Conservation (phyloP, 2,113 vertebrate species). For the Gymnobelideus leadbeateri region DNA sequence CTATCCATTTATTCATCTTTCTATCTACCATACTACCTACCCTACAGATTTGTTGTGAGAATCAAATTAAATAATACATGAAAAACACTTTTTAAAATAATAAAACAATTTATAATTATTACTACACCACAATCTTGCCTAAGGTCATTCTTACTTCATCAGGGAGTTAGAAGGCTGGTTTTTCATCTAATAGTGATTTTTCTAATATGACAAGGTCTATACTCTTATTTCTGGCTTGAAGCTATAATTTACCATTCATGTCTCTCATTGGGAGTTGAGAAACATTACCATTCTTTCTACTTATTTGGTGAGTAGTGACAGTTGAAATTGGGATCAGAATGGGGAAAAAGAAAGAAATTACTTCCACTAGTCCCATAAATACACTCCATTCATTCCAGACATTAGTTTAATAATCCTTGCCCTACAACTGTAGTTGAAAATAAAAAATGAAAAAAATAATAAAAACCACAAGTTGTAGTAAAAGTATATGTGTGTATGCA, state of each 20-base stretch:
- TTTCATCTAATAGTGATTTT: background rate
- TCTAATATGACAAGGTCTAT: background rate
- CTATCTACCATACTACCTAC: background rate
- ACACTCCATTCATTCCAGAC: constrained; percentile 24
- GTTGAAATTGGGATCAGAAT: background rate
- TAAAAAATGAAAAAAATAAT: background rate
- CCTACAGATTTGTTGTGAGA: background rate
- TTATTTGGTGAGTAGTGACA: background rate
- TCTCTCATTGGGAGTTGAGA: background rate
- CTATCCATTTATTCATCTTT: no score
- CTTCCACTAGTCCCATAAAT: background rate
- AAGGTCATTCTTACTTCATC: background rate
- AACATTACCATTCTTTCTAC: background rate
- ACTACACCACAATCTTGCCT: background rate
- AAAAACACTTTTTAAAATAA: background rate
- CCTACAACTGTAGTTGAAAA: background rate
- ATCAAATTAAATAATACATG: background rate
- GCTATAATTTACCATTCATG: constrained; percentile 4
- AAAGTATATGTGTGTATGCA: background rate
- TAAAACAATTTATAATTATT: background rate
- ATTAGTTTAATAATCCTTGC: background rate
- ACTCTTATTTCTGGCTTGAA: background rate
- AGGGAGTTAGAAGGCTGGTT: background rate
- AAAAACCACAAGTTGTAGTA: background rate
- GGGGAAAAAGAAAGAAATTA: background rate